A percentile compares a stretch with the other conserved stretches of the same genome.
These are phyloP conservation scores for Trachymyrmex septentrionalis DNA, from an alignment of 1,140 invertebrate genomes.

Conservation along the genomic window DNA sequence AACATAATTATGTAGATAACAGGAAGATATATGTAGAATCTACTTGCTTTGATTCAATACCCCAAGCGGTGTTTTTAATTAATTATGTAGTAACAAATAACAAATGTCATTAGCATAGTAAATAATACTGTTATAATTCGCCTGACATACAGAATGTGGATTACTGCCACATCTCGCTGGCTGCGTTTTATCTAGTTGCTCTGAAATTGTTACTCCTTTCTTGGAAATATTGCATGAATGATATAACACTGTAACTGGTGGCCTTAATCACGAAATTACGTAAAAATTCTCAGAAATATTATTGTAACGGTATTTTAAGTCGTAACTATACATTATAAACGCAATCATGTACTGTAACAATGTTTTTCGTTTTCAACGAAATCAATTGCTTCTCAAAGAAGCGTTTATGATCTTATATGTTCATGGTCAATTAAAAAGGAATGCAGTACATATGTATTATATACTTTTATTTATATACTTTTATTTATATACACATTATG, in stretches of 20 bases:
- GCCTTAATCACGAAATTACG: constrained; percentile 7
- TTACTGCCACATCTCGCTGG: neutral
- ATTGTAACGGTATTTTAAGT: neutral
- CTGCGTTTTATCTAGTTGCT: constrained; percentile 1
- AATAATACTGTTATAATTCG: constrained; percentile 1
- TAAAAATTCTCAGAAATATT: constrained; percentile 20
- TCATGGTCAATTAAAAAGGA: constrained; percentile 14
- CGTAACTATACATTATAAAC: neutral
- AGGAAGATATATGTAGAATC: neutral
- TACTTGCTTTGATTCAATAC: neutral
- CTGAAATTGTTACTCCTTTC: neutral
- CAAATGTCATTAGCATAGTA: neutral
- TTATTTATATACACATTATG: neutral
- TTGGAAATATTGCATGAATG: neutral
- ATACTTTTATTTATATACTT: neutral
- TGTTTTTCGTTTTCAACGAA: neutral
- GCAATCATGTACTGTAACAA: neutral
- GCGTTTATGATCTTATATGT: neutral
- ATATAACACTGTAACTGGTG: neutral
- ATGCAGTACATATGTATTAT: neutral
- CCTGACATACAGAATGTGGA: neutral
- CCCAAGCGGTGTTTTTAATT: constrained; percentile 29
- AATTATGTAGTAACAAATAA: constrained; percentile 6
- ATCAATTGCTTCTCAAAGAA: neutral
- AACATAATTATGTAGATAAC: constrained; percentile 23